phyloP scores from a whole-genome alignment of 2,888 invertebrate genomes.

The Iphiclides podalirius region DNA sequence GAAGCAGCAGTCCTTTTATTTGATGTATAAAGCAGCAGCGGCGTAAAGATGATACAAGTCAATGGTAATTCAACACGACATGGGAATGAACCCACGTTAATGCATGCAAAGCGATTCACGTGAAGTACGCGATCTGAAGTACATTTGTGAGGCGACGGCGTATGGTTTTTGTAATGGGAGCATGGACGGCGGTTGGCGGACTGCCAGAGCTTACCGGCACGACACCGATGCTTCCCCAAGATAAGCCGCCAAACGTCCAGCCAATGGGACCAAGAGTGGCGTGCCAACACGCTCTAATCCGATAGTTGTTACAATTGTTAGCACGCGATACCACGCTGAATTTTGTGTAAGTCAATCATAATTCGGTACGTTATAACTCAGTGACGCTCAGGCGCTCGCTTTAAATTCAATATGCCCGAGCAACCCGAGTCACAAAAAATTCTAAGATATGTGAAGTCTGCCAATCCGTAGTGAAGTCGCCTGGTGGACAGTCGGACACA shows the following conservation, averaged over 20 bases:
- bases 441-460: too few relatives aligned
- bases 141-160: constrained; percentile 12
- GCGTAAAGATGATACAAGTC: too few relatives aligned
- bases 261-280: constrained; percentile 40
- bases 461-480: too few relatives aligned
- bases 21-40: too few relatives aligned
- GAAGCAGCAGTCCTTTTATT: too few relatives aligned
- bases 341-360: too few relatives aligned
- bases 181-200: constrained; percentile 47
- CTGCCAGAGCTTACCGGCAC: constrained; percentile 60
- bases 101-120: constrained; percentile 14
- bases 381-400: too few relatives aligned
- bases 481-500: too few relatives aligned
- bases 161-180: constrained; percentile 22
- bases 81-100: too few relatives aligned
- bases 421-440: too few relatives aligned
- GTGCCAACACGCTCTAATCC: constrained; percentile 41
- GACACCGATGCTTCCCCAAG: constrained; percentile 61
- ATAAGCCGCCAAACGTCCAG: constrained; percentile 48
- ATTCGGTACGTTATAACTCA: too few relatives aligned
- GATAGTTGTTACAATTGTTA: constrained; percentile 40
- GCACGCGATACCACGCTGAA: constrained; percentile 44
- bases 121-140: constrained; percentile 2
- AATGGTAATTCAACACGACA: neutral
- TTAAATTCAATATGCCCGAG: too few relatives aligned